Conservation (phyloP, 2,888 invertebrate genomes). For the Scaptodrosophila latifasciaeformis region DNA sequence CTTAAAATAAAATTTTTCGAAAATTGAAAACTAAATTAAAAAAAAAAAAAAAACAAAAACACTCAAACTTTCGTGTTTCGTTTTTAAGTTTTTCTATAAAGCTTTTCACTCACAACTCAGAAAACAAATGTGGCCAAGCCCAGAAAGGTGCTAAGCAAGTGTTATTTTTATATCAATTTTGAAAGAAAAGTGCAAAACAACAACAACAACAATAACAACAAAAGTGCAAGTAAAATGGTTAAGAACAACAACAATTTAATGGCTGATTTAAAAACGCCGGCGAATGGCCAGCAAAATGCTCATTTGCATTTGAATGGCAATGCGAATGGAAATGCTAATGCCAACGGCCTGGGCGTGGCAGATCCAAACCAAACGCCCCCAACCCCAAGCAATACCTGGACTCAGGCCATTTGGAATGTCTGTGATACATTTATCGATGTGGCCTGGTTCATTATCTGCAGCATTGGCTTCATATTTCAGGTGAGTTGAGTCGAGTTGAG, state of each 20-base stretch:
- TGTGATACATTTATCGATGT: constrained; percentile 70
- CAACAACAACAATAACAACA: constrained; percentile 7
- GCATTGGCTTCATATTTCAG: constrained; percentile 72
- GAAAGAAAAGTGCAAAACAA: constrained; percentile 24
- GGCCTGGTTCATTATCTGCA: constrained; percentile 67
- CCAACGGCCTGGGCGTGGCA: constrained; percentile 22
- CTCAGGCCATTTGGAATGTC: constrained; percentile 46
- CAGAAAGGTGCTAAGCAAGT: constrained; percentile 3
- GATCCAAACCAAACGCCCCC: constrained; percentile 3
- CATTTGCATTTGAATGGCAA: constrained; percentile 18
- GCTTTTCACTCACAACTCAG: background rate
- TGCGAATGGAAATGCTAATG: constrained; percentile 27
- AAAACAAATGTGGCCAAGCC: constrained; percentile 27
- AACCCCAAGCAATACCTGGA: constrained; percentile 26
- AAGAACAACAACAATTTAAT: constrained; percentile 61
- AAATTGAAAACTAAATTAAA: constrained; percentile 31
- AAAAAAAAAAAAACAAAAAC: constrained; percentile 17
- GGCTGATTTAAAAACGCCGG: constrained; percentile 21
- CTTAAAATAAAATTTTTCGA: constrained; percentile 29
- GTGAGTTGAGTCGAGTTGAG: constrained; percentile 40
- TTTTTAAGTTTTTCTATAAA: constrained; percentile 12
- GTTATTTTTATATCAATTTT: background rate
- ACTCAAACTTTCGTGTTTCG: constrained; percentile 21
- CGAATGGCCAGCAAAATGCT: constrained; percentile 26
- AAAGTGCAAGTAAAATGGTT: constrained; percentile 43